Base-by-base conservation (phyloP, 1,140 invertebrate species). In the Helicoverpa armigera region DNA sequence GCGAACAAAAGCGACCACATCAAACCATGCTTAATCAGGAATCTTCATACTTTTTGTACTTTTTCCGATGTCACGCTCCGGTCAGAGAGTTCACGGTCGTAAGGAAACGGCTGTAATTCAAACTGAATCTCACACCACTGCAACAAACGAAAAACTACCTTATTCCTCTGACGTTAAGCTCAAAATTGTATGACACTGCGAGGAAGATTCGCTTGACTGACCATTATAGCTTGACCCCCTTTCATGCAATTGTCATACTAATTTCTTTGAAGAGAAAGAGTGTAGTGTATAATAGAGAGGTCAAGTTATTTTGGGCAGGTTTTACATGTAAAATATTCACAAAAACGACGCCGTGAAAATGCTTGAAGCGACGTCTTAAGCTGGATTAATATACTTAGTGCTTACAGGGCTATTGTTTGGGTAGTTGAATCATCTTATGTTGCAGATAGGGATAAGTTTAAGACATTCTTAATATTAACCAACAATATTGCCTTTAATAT, bases 11-110 rank as follows among this genome's bases (percentile, higher is more conserved):
- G 23, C 58, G 23, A 61, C 53, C 23, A 35, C 11, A 48, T 50
- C 35, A 60, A 58, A 16, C 7, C 72, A 35, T 74, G 4, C 31
- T 60, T 65, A 77, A 65, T 54, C 60, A 67, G 61, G 61, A 67
- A 61, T 63, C 31, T 76, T n/a, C 11, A 51, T 14, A 23, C 23
- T 18, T 77, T 77, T 77, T 77, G 18, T 60, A 43, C 53, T 14
- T 65, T 77, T 65, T 67, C 10, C 60, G n/a, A 65, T 65, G 60
- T 77, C 75, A 77, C 75, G 75, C 48, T 18, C 16, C 75, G 75
- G 61, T 65, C 75, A 67, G 11, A 11, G 75, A 67, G 75, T 77
- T 77, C 75, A 77, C 51, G 75, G 75, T 77, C 75, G 29, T 23
- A 53, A 16, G 23, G 23, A 63, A 48, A 76, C 10, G n/a, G 13